phyloP scores from a whole-genome alignment of 2,888 invertebrate genomes.

The Nephrotoma guestfalica region DNA sequence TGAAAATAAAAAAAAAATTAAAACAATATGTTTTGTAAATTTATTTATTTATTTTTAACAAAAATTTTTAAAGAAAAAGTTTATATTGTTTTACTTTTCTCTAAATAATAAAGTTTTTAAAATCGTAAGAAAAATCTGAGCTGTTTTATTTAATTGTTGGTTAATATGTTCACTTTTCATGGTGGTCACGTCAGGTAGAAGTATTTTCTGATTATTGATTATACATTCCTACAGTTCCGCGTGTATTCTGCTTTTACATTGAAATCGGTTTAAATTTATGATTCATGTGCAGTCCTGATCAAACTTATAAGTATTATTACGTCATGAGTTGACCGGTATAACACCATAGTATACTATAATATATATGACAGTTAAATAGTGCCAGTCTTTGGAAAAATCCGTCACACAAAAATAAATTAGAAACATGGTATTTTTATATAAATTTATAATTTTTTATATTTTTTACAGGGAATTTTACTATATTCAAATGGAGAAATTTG shows the following conservation, averaged over 20 bases:
- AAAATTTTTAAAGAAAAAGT: constrained; percentile 12
- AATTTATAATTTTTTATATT: background rate
- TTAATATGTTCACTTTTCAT: background rate
- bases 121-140: constrained; percentile 22
- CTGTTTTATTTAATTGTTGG: background rate
- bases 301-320: no score
- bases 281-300: no score
- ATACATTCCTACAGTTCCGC: no score
- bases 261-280: no score
- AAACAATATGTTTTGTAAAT: constrained; percentile 31
- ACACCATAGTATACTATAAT: background rate
- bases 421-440: background rate
- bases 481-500: constrained; percentile 99
- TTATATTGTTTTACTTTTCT: constrained; percentile 34
- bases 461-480: constrained; percentile 94
- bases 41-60: constrained; percentile 21
- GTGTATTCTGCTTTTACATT: no score
- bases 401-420: background rate
- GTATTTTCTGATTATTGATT: no score
- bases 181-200: no score
- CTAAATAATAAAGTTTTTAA: constrained; percentile 34
- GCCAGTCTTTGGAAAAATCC: background rate
- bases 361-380: background rate
- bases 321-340: background rate
- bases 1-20: constrained; percentile 20